Evolutionary conservation across 2,113 vertebrate genomes (phyloP), one percentile per base, ranked within the genome.

Genomic region (Symphodus melops): DNA sequence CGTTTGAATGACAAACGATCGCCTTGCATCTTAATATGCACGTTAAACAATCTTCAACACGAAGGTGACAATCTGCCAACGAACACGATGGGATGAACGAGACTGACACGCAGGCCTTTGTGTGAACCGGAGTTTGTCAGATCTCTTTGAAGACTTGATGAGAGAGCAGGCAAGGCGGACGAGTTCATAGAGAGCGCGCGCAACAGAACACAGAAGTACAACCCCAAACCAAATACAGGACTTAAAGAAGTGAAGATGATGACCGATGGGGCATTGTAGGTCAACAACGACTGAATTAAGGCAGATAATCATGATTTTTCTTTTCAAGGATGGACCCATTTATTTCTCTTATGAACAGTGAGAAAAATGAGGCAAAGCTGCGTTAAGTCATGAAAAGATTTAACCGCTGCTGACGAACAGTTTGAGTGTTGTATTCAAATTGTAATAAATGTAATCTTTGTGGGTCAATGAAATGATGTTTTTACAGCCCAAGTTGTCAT

Each of bases 1-100:
- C 1, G 0, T 49, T 37, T 51, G 25, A 71, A 68, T 54, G 53
- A 56, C 53, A 52, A 72, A 12, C 1, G 1, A 3, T 9, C 0
- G 12, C 21, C 49, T 54, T 11, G 5, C 59, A 51, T 72, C 16
- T 39, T 12, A 6, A 64, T 20, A 19, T 25, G 37, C 46, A 52
- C 64, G 60, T 33, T 56, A 36, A 72, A 61, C 54, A 49, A 54
- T 69, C 48, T 46, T 25, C 60, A 63, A 63, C 55, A 79, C 4
- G 5, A 5, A 76, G 39, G 25, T 33, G 68, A 49, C 21, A 63
- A 71, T 28, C 13, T 13, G 6, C 52, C 19, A 48, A 49, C 37
- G 9, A 60, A 37, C 46, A 4, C 19, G 36, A 65, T 13, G 12
- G 16, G 16, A 54, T 23, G 11, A 10, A 19, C 36, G 46, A 41